Conservation (phyloP, 2,888 invertebrate species). For the Volucella zonaria region DNA sequence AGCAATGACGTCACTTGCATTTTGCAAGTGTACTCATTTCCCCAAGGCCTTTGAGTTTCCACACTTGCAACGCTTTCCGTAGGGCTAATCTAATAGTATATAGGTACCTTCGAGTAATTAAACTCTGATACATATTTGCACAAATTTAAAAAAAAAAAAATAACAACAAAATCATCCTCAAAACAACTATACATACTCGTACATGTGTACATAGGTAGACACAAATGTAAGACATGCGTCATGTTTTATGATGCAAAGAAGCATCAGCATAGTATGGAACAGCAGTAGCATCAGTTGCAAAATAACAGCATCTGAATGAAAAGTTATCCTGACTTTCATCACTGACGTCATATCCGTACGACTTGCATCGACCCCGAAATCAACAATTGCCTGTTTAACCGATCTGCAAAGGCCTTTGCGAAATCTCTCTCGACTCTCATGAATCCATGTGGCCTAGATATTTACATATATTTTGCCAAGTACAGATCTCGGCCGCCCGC, state of each 20-base stretch:
- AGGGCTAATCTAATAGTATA: slow-evolving; percentile 13
- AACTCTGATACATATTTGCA: not conserved
- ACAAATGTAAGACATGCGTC: slow-evolving; percentile 35
- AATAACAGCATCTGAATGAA: slow-evolving; percentile 62
- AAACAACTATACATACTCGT: not conserved
- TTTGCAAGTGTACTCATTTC: slow-evolving; percentile 32
- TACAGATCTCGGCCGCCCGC: slow-evolving; percentile 24
- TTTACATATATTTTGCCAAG: slow-evolving; percentile 18
- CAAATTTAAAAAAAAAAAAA: not conserved
- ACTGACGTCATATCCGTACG: slow-evolving; percentile 66
- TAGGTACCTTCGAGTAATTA: slow-evolving; percentile 24
- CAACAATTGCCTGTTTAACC: slow-evolving; percentile 40
- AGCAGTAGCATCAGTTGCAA: slow-evolving; percentile 3
- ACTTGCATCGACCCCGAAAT: slow-evolving; percentile 64
- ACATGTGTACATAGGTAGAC: slow-evolving; percentile 8
- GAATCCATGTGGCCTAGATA: slow-evolving; percentile 61
- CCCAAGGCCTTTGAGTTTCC: slow-evolving; percentile 41
- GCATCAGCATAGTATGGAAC: not conserved
- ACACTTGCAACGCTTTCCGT: not conserved
- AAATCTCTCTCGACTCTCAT: slow-evolving; percentile 44
- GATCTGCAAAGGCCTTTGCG: slow-evolving; percentile 64
- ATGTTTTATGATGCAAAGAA: slow-evolving; percentile 39
- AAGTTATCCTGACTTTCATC: slow-evolving; percentile 59
- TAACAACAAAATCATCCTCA: not conserved
- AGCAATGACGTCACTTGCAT: slow-evolving; percentile 58